Conservation (phyloP, 2,888 invertebrate species). For the Apoderus coryli region DNA sequence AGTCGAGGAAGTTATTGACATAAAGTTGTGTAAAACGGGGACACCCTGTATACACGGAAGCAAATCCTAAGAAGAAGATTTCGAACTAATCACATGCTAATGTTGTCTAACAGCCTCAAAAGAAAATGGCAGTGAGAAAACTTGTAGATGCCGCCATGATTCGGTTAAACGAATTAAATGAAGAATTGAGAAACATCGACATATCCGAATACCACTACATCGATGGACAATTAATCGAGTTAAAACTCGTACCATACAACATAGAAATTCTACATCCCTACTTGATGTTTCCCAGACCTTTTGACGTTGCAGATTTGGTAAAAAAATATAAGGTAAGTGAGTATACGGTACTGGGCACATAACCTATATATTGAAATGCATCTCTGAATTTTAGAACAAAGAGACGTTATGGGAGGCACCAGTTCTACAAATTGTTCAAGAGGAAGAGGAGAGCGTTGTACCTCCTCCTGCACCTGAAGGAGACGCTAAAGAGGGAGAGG, state of each 20-base stretch:
- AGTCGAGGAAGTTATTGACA: constrained; percentile 4
- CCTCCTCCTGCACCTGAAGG: no score
- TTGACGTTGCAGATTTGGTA: constrained; percentile 27
- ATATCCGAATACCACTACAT: constrained; percentile 52
- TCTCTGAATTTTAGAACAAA: no score
- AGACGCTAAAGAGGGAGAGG: no score
- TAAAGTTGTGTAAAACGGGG: no score
- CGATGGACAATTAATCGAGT: constrained; percentile 52
- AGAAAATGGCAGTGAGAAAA: constrained; percentile 39
- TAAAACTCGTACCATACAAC: constrained; percentile 53
- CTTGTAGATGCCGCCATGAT: constrained; percentile 42
- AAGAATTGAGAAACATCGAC: constrained; percentile 40
- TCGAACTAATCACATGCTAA: not conserved
- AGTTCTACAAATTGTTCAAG: no score
- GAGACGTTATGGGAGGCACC: no score
- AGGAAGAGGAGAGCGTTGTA: constrained; percentile 11
- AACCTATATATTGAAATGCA: no score
- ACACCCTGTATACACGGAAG: no score
- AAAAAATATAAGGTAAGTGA: constrained; percentile 19
- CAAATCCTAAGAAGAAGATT: not conserved
- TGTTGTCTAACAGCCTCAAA: constrained; percentile 35
- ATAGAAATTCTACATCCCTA: constrained; percentile 47
- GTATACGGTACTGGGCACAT: no score
- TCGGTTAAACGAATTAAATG: constrained; percentile 43
- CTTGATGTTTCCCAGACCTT: constrained; percentile 45